phyloP scores from a whole-genome alignment of 2,113 vertebrate species.

The Aythya baeri region DNA sequence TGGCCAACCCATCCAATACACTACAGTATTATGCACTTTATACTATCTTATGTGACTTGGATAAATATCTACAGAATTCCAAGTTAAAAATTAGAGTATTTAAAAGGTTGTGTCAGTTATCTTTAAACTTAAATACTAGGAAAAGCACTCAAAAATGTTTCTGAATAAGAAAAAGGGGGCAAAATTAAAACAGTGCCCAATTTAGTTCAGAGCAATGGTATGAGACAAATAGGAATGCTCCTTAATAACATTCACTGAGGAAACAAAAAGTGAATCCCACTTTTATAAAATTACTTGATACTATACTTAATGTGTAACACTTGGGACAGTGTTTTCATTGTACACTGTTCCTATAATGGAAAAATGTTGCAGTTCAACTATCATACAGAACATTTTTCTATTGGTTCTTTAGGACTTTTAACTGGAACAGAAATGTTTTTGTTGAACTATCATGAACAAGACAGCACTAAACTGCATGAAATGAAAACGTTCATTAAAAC shows the following conservation, averaged over 20 bases:
- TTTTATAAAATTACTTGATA: background rate
- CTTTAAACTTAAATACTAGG: background rate
- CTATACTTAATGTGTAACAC: background rate
- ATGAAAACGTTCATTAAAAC: conserved; percentile 27
- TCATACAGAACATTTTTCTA: background rate
- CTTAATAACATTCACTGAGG: background rate
- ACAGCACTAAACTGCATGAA: background rate
- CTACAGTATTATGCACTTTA: background rate
- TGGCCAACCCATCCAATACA: background rate
- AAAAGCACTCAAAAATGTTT: background rate
- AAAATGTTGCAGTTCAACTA: background rate
- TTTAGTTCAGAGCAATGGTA: background rate
- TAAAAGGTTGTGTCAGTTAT: background rate
- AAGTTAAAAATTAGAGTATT: background rate
- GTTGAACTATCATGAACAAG: background rate
- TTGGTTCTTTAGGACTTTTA: background rate
- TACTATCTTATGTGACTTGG: background rate
- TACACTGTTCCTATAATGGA: background rate
- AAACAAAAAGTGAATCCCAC: background rate
- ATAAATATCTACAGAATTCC: background rate
- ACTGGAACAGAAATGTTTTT: background rate
- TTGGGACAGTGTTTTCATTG: background rate
- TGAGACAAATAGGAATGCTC: background rate
- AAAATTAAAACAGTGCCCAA: background rate
- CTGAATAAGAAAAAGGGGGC: background rate